These are phyloP conservation scores for Dinothrombium tinctorium DNA, from an alignment of 1,140 invertebrate genomes.

Conservation along the genomic window DNA sequence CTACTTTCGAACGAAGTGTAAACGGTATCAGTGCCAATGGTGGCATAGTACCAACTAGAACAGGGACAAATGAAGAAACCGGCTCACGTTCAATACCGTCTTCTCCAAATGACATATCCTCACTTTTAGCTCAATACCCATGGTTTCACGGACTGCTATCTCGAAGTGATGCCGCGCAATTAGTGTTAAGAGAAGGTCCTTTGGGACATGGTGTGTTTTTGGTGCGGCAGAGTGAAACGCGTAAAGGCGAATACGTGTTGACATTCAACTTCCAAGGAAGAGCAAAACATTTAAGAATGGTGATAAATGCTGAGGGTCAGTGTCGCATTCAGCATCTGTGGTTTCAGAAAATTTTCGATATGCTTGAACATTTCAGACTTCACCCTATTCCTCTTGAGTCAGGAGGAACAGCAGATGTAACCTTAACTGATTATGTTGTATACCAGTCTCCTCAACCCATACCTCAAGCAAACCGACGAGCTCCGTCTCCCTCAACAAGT, in stretches of 20 bases:
- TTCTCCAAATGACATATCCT: conserved; percentile 16
- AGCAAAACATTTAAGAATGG: conserved; percentile 78
- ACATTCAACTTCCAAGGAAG: conserved; percentile 90
- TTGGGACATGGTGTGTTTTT: conserved; percentile 80
- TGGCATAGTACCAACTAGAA: background rate
- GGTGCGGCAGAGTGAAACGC: conserved; percentile 81
- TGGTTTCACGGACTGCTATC: conserved; percentile 92
- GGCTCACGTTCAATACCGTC: background rate
- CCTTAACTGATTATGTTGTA: conserved; percentile 75
- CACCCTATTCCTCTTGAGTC: conserved; percentile 91
- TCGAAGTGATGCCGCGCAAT: conserved; percentile 61
- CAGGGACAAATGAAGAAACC: conserved; percentile 2
- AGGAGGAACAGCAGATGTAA: conserved; percentile 83
- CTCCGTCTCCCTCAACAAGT: background rate
- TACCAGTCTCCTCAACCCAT: conserved; percentile 16
- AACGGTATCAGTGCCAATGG: background rate
- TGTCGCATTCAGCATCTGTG: conserved; percentile 90
- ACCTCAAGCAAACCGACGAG: background rate
- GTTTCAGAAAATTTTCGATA: conserved; percentile 85
- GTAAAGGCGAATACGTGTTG: conserved; percentile 84
- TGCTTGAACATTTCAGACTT: conserved; percentile 82
- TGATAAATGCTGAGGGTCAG: conserved; percentile 65
- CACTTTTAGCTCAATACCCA: conserved; percentile 42
- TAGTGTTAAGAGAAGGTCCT: conserved; percentile 64
- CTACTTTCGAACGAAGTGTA: background rate